These are phyloP conservation scores for Danio albolineatus DNA, from an alignment of 2,797 vertebrate genomes.

Conservation along the genomic window DNA sequence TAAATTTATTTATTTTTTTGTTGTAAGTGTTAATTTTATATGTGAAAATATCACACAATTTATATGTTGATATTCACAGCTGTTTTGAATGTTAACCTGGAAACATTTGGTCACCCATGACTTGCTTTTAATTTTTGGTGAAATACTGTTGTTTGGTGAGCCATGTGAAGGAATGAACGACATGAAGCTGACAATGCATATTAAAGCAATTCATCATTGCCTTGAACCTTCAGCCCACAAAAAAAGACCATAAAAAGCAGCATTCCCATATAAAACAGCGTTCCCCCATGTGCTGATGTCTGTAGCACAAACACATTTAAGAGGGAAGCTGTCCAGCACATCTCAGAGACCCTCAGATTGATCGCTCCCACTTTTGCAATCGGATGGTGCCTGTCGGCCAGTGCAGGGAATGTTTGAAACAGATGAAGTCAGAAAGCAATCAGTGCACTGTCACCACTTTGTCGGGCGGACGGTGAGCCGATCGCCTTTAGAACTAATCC, in stretches of 20 bases:
- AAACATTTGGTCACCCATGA: too few species aligned
- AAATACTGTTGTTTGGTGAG: not conserved
- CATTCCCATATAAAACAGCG: not conserved
- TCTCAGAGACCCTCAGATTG: conserved; percentile 47
- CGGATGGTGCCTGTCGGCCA: conserved; percentile 37
- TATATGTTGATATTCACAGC: too few species aligned
- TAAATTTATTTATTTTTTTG: too few species aligned
- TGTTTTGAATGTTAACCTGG: not conserved
- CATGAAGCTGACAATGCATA: not conserved
- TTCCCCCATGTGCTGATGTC: not conserved
- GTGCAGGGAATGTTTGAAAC: conserved; percentile 56
- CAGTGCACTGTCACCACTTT: conserved; percentile 58
- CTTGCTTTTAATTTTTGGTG: not conserved
- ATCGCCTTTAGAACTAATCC: conserved; percentile 66
- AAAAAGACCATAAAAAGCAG: conserved; percentile 6
- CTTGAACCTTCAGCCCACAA: not conserved
- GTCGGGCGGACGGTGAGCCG: conserved; percentile 39
- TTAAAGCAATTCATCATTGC: conserved; percentile 6
- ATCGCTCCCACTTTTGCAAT: conserved; percentile 59
- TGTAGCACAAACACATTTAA: conserved; percentile 33
- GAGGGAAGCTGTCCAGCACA: not conserved
- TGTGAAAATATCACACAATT: too few species aligned
- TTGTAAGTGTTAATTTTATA: too few species aligned
- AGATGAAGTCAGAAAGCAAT: conserved; percentile 69
- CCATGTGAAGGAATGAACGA: not conserved